These are phyloP conservation scores for Lymantria dispar DNA, from an alignment of 2,888 invertebrate species.

Conservation along the genomic window DNA sequence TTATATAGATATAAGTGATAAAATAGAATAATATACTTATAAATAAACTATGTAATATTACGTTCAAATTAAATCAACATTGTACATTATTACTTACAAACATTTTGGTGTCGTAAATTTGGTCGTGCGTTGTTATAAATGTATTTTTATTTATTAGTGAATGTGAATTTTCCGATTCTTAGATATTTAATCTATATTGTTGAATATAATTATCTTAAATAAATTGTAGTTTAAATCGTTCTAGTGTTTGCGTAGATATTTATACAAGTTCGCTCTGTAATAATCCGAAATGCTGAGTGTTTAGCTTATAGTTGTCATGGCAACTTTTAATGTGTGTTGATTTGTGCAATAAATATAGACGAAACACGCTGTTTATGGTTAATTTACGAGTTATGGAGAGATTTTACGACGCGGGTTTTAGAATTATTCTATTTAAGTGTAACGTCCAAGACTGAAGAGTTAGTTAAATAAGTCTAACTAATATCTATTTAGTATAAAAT, in stretches of 20 bases:
- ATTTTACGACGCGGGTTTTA: constrained; percentile 76
- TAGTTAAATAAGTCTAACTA: constrained; percentile 78
- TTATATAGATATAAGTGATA: constrained; percentile 50
- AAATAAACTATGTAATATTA: too few species aligned
- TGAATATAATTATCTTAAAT: constrained; percentile 22
- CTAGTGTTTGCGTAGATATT: constrained; percentile 9
- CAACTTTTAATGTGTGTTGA: constrained; percentile 34
- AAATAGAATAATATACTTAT: constrained; percentile 14
- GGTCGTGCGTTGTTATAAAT: constrained; percentile 63
- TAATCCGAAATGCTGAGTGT: constrained; percentile 10
- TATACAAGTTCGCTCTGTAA: constrained; percentile 6
- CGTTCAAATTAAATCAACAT: constrained; percentile 55
- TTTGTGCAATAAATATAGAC: constrained; percentile 40
- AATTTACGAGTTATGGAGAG: constrained; percentile 49
- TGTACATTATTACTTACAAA: constrained; percentile 63
- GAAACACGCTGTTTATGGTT: constrained; percentile 43
- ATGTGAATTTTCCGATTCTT: constrained; percentile 68
- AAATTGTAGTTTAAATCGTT: constrained; percentile 23
- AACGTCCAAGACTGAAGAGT: constrained; percentile 82
- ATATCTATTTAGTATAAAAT: constrained; percentile 79
- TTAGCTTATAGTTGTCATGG: constrained; percentile 14
- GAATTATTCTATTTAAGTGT: constrained; percentile 80
- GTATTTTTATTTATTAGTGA: constrained; percentile 61
- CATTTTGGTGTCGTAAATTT: constrained; percentile 68
- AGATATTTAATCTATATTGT: constrained; percentile 41